Base-by-base conservation (phyloP, 1,140 invertebrate genomes). In the Listronotus oregonensis region DNA sequence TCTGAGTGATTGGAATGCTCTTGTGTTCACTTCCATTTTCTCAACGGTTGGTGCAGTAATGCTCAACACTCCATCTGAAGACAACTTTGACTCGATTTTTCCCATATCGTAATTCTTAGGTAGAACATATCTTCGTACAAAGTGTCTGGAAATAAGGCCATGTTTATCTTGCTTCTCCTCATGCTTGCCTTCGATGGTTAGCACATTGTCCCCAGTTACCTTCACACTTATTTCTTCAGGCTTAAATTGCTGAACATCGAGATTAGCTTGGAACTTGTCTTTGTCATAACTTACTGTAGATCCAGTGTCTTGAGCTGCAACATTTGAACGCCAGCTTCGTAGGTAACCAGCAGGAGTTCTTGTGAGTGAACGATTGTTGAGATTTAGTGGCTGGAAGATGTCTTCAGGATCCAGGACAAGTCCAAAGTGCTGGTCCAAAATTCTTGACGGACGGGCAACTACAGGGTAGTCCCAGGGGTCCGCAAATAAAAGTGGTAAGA, bases 161-260 rank as follows among this genome's bases (percentile, higher is more conserved):
- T 91, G 88, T 32, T 89, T 84, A 55, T 92, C 90, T 52, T 85
- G 79, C 52, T 89, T 89, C 72, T 92, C 89, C 68, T 91, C 88
- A 55, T 92, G 90, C 71, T 90, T 92, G 2, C 86, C 89, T 67
- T 89, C 85, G 0, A 92, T 82, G 1, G 90, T 74, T 0, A 91
- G 80, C 5, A 79, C 83, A 44, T 87, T 87, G 50, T 92, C 90
- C 0, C 34, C 34, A 4, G 34, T 37, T 37, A 37, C 34, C 11
- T 37, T 37, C 11, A 37, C 34, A 9, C 3, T 88, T 90, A 96
- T 88, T 75, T 96, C 93, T 46, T 90, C 87, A 0, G 93, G 92
- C 34, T 85, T 81, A 75, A 96, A 96, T 68, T 95, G 92, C 42
- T 91, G 87, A 0, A 96, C 91, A 75, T 96, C 93, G 72, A 93